phyloP scores from a whole-genome alignment of 2,888 invertebrate species.

The Euclidia mi region DNA sequence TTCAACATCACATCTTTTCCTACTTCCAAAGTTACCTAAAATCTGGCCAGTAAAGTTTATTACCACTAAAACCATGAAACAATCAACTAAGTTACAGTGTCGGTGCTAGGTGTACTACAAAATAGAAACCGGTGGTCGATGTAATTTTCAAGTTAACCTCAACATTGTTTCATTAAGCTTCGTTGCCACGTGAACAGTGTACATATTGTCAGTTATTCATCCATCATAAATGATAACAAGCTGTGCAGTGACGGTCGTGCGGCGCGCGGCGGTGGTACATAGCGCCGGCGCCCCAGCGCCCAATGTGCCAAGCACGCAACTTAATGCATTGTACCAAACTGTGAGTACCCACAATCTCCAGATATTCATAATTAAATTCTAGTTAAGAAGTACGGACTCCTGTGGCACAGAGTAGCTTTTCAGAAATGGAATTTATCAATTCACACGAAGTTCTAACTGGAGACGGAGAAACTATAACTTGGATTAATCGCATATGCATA shows the following conservation, averaged over 20 bases:
- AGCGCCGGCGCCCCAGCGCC: conserved; percentile 37
- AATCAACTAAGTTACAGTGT: background rate
- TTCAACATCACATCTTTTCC: too few species aligned
- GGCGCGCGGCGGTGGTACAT: too few species aligned
- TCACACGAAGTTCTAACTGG: conserved; percentile 82
- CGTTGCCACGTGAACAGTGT: conserved; percentile 20
- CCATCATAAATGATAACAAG: conserved; percentile 41
- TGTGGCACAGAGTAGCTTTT: conserved; percentile 75
- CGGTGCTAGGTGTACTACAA: too few species aligned
- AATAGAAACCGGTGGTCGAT: too few species aligned
- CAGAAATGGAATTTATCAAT: conserved; percentile 87
- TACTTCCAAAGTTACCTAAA: too few species aligned
- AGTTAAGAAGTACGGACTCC: conserved; percentile 80
- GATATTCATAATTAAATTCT: conserved; percentile 87
- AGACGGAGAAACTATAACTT: conserved; percentile 75
- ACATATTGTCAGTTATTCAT: conserved; percentile 42
- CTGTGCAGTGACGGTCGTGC: conserved; percentile 22
- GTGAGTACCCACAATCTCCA: conserved; percentile 72
- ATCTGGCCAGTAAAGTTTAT: background rate
- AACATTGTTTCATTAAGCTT: conserved; percentile 7
- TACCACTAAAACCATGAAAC: background rate
- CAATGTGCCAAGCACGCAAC: conserved; percentile 52
- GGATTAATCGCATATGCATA: conserved; percentile 70
- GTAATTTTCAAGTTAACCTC: too few species aligned
- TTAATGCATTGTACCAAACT: conserved; percentile 60